Conservation (phyloP, 2,888 invertebrate species). For the Oscheius myriophilus region DNA sequence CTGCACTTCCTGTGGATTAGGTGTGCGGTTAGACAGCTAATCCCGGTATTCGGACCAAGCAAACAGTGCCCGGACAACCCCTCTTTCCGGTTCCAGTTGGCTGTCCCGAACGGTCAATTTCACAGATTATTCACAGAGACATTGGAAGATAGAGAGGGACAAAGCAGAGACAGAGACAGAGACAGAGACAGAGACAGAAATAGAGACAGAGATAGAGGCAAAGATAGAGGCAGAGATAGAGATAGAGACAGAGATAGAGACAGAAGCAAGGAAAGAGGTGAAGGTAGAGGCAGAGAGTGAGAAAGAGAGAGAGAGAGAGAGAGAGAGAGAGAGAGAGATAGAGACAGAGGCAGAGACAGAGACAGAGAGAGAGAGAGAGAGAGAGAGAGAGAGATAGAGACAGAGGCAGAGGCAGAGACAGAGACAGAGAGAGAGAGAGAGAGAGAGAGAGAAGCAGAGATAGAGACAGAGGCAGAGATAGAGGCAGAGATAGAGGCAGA, state of each 20-base stretch:
- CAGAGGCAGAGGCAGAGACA: too few relatives aligned
- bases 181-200: slow-evolving; percentile 1
- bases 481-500: too few relatives aligned
- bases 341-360: not conserved
- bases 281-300: too few relatives aligned
- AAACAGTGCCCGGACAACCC: slow-evolving; percentile 21
- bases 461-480: too few relatives aligned
- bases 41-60: slow-evolving; percentile 22
- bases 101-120: not conserved
- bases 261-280: too few relatives aligned
- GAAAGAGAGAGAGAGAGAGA: too few relatives aligned
- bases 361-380: slow-evolving; percentile 3
- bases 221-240: not conserved
- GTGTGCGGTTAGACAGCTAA: slow-evolving; percentile 26
- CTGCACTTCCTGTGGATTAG: slow-evolving; percentile 24
- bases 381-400: not conserved
- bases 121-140: not conserved
- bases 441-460: too few relatives aligned
- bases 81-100: slow-evolving; percentile 15
- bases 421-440: too few relatives aligned
- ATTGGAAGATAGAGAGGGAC: too few relatives aligned
- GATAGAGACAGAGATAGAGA: too few relatives aligned
- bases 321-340: too few relatives aligned
- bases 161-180: not conserved
- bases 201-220: not conserved